phyloP scores from a whole-genome alignment of 2,797 vertebrate species.

The Myotis pilosus region DNA sequence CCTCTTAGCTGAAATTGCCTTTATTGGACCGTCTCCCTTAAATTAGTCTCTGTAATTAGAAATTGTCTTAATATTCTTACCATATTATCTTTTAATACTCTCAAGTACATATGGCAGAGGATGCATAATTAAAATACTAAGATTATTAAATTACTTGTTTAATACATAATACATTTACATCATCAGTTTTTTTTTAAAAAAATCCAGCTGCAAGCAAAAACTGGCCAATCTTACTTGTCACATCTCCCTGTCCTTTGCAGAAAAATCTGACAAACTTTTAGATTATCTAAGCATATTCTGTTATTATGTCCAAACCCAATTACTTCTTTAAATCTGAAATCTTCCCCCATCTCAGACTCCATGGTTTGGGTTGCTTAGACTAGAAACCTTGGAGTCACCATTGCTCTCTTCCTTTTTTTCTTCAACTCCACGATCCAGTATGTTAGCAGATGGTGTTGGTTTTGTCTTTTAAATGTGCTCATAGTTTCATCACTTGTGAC shows the following conservation, averaged over 20 bases:
- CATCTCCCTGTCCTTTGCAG: neutral
- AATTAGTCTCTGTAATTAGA: constrained; percentile 21
- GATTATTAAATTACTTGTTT: neutral
- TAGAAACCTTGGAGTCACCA: neutral
- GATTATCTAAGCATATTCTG: neutral
- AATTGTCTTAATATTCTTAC: constrained; percentile 10
- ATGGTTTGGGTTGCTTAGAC: neutral
- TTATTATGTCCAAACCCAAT: neutral
- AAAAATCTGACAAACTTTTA: constrained; percentile 9
- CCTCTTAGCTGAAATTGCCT: neutral
- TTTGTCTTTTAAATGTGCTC: neutral
- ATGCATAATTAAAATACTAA: constrained; percentile 23
- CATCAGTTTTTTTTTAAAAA: neutral
- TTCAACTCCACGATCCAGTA: neutral
- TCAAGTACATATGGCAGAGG: neutral
- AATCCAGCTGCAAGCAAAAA: neutral
- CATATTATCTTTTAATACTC: neutral
- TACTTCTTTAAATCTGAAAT: neutral
- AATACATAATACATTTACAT: neutral
- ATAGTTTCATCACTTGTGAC: neutral
- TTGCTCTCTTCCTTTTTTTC: neutral
- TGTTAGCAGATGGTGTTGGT: neutral
- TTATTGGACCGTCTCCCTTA: neutral
- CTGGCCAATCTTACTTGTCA: neutral
- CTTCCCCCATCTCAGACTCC: neutral